A percentile compares a stretch with the other conserved stretches of the same genome.
Conservation (phyloP, 2,888 invertebrate species). For the Gari tellinella region DNA sequence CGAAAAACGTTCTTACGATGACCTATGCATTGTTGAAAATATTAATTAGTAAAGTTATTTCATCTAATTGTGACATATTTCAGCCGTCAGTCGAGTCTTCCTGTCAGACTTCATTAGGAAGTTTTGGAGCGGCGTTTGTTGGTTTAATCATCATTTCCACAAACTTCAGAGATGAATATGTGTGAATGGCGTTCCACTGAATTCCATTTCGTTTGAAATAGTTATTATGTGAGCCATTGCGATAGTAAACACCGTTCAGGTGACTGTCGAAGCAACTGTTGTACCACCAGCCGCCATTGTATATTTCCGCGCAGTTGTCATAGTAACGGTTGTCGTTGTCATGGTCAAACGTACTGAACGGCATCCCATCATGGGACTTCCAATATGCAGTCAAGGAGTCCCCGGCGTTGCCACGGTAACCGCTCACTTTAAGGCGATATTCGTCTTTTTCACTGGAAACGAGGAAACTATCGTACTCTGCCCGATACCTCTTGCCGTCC, state of each 20-base stretch:
- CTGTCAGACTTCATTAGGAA: constrained; percentile 66
- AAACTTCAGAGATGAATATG: constrained; percentile 80
- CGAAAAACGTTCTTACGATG: no score
- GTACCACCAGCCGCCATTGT: constrained; percentile 84
- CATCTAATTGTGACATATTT: no score
- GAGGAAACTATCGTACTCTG: constrained; percentile 91
- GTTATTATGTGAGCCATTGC: constrained; percentile 79
- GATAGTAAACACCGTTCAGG: constrained; percentile 83
- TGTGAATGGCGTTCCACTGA: constrained; percentile 83
- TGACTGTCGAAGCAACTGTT: constrained; percentile 82
- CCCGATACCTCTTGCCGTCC: constrained; percentile 92
- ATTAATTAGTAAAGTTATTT: no score
- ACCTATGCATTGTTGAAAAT: no score
- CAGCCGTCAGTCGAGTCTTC: no score
- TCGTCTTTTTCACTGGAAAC: constrained; percentile 89
- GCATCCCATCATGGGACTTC: constrained; percentile 95
- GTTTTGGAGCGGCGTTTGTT: constrained; percentile 46
- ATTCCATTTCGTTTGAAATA: constrained; percentile 82
- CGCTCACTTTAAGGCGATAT: constrained; percentile 90
- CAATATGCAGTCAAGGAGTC: constrained; percentile 89
- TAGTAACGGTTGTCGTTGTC: constrained; percentile 90
- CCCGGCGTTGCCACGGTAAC: constrained; percentile 93
- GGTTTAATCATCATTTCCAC: constrained; percentile 82
- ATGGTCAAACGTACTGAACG: constrained; percentile 94
- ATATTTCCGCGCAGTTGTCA: constrained; percentile 82